Evolutionary conservation across 2,888 invertebrate genomes (phyloP).

Genomic region (Prenolepis imparis): DNA sequence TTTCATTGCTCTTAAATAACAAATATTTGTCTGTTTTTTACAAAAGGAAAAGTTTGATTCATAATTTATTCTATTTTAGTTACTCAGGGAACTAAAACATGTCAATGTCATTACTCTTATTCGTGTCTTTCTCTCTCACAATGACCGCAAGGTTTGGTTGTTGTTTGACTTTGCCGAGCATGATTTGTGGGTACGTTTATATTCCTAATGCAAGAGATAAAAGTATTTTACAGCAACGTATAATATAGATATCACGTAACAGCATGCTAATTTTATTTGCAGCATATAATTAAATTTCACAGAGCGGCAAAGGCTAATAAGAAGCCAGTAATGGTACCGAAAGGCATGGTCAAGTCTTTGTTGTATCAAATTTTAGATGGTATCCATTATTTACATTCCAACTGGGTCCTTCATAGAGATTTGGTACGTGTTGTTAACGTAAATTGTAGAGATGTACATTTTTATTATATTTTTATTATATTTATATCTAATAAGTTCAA

Average conservation of each 20-base stretch:
- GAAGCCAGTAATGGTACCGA: constrained; percentile 97
- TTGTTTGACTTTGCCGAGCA: constrained; percentile 99
- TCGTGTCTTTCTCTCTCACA: constrained; percentile 98
- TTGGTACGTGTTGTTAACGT: constrained; percentile 88
- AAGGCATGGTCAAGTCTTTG: constrained; percentile 99
- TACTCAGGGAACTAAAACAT: constrained; percentile 98
- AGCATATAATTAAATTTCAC: constrained; percentile 99
- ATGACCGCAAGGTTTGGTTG: constrained; percentile 98
- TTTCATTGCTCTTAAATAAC: not conserved
- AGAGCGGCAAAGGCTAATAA: constrained; percentile 99
- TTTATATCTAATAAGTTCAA: constrained; percentile 28
- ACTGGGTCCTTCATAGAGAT: constrained; percentile 99
- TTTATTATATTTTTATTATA: not conserved
- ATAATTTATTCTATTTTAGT: constrained; percentile 87
- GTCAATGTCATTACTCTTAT: constrained; percentile 98
- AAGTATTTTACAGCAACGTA: not conserved
- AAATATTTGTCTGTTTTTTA: not conserved
- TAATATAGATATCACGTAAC: not conserved
- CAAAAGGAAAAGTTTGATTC: not conserved
- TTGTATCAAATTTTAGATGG: constrained; percentile 99
- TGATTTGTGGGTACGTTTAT: constrained; percentile 94
- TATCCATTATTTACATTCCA: constrained; percentile 99
- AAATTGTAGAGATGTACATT: not conserved
- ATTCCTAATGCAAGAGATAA: not conserved
- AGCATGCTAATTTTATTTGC: constrained; percentile 69